Base-by-base conservation (phyloP, 2,888 invertebrate genomes). In the Cryptophagus acutangulus region DNA sequence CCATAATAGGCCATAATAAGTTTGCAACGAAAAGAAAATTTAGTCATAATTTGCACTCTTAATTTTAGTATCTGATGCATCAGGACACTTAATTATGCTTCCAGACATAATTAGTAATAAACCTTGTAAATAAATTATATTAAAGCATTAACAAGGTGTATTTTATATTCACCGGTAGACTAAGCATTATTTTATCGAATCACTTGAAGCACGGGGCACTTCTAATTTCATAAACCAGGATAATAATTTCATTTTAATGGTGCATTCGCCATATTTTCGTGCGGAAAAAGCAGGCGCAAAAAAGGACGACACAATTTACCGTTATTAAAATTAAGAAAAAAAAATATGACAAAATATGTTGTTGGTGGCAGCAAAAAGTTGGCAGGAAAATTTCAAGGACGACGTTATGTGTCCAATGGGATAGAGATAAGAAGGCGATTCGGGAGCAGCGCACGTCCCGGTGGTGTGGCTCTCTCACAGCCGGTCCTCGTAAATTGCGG, bases 401-500 rank as follows among this genome's bases (percentile, higher is more conserved):
- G n/a, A n/a, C n/a, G n/a, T n/a, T n/a, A n/a, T n/a, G n/a, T 29
- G 30, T 20, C 24, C 24, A 20, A 20, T 8, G 6, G 24, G 24
- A 20, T 8, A 20, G 33, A 31, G 41, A 42, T 49, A 51, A 49
- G 44, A 41, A 48, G 45, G 45, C 43, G 36, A 44, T 51, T 47
- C 41, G 18, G 36, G 33, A 49, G 43, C 49, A 37, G 33, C 36
- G 43, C 53, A 53, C 53, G 53, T 53, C 42, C 43, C 14, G 28
- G 4, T 28, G 4, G 5, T n/a, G n/a, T 6, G 28, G 24, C 24
- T 28, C 33, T 46, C 48, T 49, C 44, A 29, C 38, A 45, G 41
- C 43, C 46, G 38, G 43, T 44, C 43, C 50, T 46, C 48, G 49
- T 53, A 55, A 53, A 55, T 53, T 50, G 52, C 40, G 47, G 45